These are phyloP conservation scores for Leptoclinus maculatus DNA, from an alignment of 2,797 vertebrate genomes.

Conservation along the genomic window DNA sequence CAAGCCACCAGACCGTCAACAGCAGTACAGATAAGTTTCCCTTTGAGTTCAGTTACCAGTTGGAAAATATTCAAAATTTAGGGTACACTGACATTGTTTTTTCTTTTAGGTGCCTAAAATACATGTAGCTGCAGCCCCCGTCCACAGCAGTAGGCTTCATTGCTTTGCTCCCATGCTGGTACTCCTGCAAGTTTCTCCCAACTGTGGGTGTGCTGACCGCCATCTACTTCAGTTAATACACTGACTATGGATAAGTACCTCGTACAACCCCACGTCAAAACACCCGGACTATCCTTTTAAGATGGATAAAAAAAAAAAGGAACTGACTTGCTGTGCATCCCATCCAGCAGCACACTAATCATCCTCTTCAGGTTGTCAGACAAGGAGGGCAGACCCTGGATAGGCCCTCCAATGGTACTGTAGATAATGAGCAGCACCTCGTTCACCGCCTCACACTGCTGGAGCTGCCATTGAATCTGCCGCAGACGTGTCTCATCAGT, in stretches of 20 bases:
- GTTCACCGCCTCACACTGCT: conserved; percentile 86
- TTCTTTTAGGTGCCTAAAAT: neutral
- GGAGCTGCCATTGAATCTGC: conserved; percentile 88
- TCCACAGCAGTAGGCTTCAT: neutral
- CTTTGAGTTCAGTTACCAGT: too few relatives aligned
- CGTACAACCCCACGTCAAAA: neutral
- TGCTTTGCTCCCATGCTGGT: neutral
- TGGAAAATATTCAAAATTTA: neutral
- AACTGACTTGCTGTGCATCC: conserved; percentile 90
- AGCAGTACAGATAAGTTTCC: neutral
- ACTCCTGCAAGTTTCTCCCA: too few relatives aligned
- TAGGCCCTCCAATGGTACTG: conserved; percentile 87
- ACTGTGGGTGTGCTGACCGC: too few relatives aligned
- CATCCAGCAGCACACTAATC: conserved; percentile 89
- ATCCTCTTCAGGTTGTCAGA: conserved; percentile 89
- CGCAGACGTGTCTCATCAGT: conserved; percentile 90
- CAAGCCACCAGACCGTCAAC: too few relatives aligned
- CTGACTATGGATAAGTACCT: neutral
- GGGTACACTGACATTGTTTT: too few relatives aligned
- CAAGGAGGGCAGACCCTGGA: conserved; percentile 86
- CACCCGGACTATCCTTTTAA: neutral
- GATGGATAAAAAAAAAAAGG: neutral
- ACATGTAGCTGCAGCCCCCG: too few relatives aligned
- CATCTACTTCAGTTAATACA: neutral
- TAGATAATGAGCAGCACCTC: conserved; percentile 91